These are phyloP conservation scores for Caenorhabditis inopinata DNA, from an alignment of 1,140 invertebrate genomes.

Conservation along the genomic window DNA sequence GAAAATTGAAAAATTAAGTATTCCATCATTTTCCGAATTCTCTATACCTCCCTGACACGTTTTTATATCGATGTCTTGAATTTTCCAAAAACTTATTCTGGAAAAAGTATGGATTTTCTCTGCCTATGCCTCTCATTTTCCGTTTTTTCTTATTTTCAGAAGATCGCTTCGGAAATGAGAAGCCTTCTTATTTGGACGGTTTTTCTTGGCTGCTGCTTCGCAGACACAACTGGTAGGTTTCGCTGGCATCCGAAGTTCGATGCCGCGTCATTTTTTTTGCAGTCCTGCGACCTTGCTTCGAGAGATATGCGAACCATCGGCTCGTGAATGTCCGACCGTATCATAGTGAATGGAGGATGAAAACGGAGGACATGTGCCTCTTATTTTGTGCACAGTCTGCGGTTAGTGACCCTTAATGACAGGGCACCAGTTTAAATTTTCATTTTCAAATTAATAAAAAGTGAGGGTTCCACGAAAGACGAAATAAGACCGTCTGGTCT, in stretches of 20 bases:
- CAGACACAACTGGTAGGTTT: not conserved
- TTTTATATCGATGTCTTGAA: no score
- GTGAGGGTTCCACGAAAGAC: no score
- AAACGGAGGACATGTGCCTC: conserved; percentile 55
- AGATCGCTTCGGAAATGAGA: not conserved
- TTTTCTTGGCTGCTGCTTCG: not conserved
- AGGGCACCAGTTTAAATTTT: no score
- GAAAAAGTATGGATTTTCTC: not conserved
- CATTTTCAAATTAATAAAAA: no score
- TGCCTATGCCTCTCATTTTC: not conserved
- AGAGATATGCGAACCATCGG: conserved; percentile 58
- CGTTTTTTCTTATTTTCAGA: not conserved
- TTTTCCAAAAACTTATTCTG: not conserved
- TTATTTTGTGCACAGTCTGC: conserved; percentile 54
- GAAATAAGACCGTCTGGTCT: no score
- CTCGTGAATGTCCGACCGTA: conserved; percentile 53
- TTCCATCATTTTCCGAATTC: no score
- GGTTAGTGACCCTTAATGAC: no score
- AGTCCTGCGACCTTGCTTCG: conserved; percentile 62
- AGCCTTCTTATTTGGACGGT: not conserved
- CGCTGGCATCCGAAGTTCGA: not conserved
- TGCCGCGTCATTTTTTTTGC: conserved; percentile 8
- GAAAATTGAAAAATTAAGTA: no score
- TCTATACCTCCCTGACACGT: no score
- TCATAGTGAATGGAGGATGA: conserved; percentile 58